Evolutionary conservation across 2,113 vertebrate species (phyloP), one percentile per base, ranked within the genome.

Genomic region (Ochotona curzoniae): DNA sequence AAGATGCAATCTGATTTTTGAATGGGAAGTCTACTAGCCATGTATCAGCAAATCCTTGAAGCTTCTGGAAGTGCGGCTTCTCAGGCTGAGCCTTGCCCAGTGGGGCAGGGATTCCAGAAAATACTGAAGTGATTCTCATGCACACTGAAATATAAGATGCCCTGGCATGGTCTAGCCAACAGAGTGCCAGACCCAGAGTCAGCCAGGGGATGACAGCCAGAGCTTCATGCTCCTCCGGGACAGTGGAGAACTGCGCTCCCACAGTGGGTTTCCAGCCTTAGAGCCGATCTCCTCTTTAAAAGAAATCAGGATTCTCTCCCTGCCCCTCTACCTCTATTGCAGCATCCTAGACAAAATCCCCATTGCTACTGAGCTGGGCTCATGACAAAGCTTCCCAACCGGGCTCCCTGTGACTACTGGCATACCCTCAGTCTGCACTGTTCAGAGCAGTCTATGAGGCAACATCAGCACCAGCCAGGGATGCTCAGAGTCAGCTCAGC

Each of bases 361-460:
- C 12, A 21, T 17, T 10, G 32, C 8, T 23, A 70, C 44, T 88
- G 17, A 64, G 21, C 23, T 49, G 54, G 8, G 57, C 44, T 64
- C 1, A 0, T 9, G n/a, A 64, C 11, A 10, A 14, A 47, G 51
- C 8, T 10, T 32, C 44, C 73, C 21, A 7, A 8, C 44, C 8
- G 30, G 57, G 26, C 26, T 20, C 30, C 49, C 21, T 9, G 23
- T 3, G 25, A n/a, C 13, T 5, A 0, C 60, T 18, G 14, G 70
- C 26, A 57, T 8, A 15, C 3, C 66, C 30, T 30, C 12, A 1
- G 8, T 63, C 11, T 44, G 20, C 26, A n/a, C 57, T 21, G 2
- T 12, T 10, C 4, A 9, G 3, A 32, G 5, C 1, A 8, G 2
- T 8, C n/a, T 23, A 11, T 14, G 1, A 38, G 66, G 23, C 54